Evolutionary conservation across 2,113 vertebrate species (phyloP).

Genomic region (Pteruthius melanotis): DNA sequence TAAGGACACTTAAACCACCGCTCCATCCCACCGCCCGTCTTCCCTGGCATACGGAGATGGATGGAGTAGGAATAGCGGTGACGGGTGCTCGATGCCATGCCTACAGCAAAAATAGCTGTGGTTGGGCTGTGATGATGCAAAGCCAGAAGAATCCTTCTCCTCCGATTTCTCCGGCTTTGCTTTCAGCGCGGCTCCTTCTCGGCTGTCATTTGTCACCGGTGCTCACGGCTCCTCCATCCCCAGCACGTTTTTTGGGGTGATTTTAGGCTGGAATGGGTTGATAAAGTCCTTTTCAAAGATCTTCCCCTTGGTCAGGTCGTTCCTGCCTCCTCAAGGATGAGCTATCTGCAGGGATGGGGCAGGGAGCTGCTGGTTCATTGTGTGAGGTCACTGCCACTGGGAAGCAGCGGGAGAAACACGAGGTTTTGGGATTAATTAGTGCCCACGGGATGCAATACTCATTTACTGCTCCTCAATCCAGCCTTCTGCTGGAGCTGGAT

Average conservation of each 20-base stretch:
- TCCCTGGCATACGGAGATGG: neutral
- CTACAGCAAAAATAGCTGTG: constrained; percentile 57
- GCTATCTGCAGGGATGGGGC: accelerated
- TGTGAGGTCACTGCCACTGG: neutral
- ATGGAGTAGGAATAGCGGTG: constrained; percentile 50
- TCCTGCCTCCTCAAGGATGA: neutral
- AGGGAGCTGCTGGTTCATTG: neutral
- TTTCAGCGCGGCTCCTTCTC: neutral
- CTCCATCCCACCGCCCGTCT: neutral
- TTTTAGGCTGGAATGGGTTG: neutral
- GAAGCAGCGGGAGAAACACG: neutral
- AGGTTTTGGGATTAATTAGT: neutral
- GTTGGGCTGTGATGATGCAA: constrained; percentile 51
- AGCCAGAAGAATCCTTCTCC: constrained; percentile 57
- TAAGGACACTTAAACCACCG: neutral
- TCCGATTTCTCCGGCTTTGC: constrained; percentile 34
- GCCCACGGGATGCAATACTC: neutral
- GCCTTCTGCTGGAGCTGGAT: neutral
- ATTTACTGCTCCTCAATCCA: neutral
- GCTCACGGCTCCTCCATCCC: neutral
- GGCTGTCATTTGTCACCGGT: neutral
- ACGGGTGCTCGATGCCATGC: constrained; percentile 38
- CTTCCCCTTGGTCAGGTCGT: neutral
- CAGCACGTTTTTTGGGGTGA: neutral
- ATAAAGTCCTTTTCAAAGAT: neutral